Percentiles rank a stretch among this genome's conserved stretches.
Conservation (phyloP, 1,140 invertebrate species). For the Ylistrum balloti region DNA sequence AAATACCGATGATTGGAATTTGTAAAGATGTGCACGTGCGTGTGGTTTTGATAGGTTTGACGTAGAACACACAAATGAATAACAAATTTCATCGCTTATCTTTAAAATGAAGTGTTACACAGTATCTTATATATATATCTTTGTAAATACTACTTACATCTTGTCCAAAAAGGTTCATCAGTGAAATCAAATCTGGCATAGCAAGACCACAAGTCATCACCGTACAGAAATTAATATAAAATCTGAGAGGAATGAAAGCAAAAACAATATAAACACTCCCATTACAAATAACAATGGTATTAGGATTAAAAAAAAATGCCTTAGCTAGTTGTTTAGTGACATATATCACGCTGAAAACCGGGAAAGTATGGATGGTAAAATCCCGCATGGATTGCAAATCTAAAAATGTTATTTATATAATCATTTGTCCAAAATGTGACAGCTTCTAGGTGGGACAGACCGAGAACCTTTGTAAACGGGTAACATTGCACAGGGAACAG, state of each 20-base stretch:
- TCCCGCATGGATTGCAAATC: no score
- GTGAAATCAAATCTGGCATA: neutral
- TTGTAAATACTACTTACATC: constrained; percentile 5
- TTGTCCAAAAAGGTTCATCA: neutral
- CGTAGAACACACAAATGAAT: no score
- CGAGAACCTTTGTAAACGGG: neutral
- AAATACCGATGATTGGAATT: no score
- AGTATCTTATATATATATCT: no score
- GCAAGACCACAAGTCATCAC: neutral
- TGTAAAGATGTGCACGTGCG: no score
- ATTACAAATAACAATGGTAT: neutral
- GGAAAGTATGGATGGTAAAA: neutral
- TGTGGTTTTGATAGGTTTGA: no score
- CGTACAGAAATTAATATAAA: neutral
- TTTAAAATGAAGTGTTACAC: no score
- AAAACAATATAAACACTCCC: neutral
- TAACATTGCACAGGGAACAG: no score
- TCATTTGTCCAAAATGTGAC: no score
- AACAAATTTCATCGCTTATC: no score
- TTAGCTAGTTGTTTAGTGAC: neutral
- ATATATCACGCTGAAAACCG: neutral
- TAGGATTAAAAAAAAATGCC: neutral
- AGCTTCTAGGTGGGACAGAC: no score
- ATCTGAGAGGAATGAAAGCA: neutral
- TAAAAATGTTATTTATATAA: no score